Percentiles rank a stretch among this genome's conserved stretches.
Evolutionary conservation across 64 coral and sea anemone genomes (phyloP).

Genomic region (Catalaphyllia jardinei): DNA sequence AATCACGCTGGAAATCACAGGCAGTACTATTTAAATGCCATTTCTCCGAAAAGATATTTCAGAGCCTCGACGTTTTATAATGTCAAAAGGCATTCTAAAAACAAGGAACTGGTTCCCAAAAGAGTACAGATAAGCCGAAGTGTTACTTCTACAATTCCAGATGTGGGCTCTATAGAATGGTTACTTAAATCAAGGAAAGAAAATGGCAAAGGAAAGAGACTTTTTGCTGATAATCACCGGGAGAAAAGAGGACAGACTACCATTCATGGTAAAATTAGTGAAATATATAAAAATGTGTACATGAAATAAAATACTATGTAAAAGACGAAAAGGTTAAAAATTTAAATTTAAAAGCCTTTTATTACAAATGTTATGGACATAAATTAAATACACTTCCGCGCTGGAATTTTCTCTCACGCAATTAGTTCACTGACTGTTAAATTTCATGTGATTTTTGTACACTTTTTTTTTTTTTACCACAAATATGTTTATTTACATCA

Average conservation of each 20-base stretch:
- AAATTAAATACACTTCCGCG: too few relatives aligned
- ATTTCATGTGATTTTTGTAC: too few relatives aligned
- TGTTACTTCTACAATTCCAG: not conserved
- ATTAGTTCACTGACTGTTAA: too few relatives aligned
- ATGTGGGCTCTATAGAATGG: not conserved
- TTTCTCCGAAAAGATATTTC: not conserved
- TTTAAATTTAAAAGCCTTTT: too few relatives aligned
- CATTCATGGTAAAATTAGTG: not conserved
- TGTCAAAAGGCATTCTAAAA: not conserved
- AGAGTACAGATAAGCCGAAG: not conserved
- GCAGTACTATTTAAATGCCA: not conserved
- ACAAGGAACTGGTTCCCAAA: not conserved
- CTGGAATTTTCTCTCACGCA: too few relatives aligned
- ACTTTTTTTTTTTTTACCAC: too few relatives aligned
- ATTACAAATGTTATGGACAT: too few relatives aligned
- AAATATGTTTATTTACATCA: too few relatives aligned
- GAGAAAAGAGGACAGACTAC: not conserved
- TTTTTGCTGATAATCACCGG: not conserved
- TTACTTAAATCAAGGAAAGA: not conserved
- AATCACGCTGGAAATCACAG: not conserved
- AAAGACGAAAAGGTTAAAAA: too few relatives aligned
- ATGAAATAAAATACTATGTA: too few relatives aligned
- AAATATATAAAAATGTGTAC: too few relatives aligned
- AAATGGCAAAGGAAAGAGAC: not conserved
- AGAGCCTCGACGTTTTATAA: not conserved